Evolutionary conservation across 30 jellyfish, hydroid and myxozoan genomes (phyloP).

Genomic region (Calvadosia cruxmelitensis): DNA sequence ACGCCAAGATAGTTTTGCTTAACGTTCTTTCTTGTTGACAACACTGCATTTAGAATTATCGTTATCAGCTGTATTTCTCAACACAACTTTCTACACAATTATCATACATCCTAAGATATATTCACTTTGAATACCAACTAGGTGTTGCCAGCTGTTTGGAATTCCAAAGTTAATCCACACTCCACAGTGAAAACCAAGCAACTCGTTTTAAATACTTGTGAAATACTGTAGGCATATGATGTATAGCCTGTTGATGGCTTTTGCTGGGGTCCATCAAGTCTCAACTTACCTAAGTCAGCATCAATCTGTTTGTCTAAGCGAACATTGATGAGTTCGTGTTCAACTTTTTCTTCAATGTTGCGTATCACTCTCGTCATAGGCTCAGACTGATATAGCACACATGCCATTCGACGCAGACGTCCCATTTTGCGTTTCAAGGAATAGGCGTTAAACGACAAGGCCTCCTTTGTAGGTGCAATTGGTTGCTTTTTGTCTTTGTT

Average conservation of each 20-base stretch:
- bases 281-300: slow-evolving; percentile 77
- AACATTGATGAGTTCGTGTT: slow-evolving; percentile 57
- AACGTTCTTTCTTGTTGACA: too few relatives aligned
- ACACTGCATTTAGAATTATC: too few relatives aligned
- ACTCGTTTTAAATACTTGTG: neutral
- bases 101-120: too few relatives aligned
- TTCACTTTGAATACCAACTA: too few relatives aligned
- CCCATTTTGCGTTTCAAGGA: slow-evolving; percentile 79
- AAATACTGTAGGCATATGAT: too few relatives aligned
- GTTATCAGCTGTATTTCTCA: too few relatives aligned
- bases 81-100: too few relatives aligned
- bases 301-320: slow-evolving; percentile 63
- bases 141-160: too few relatives aligned
- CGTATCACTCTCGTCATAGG: slow-evolving; percentile 41
- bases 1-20: too few relatives aligned
- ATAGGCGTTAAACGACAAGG: slow-evolving; percentile 47
- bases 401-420: slow-evolving; percentile 63
- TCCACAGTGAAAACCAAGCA: neutral
- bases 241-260: too few relatives aligned
- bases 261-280: neutral
- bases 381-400: slow-evolving; percentile 66
- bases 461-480: slow-evolving; percentile 80
- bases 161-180: too few relatives aligned
- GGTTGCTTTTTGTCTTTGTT: slow-evolving; percentile 57
- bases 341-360: slow-evolving; percentile 68